Conservation (phyloP, 1,140 invertebrate genomes). For the Olivierus martensii region DNA sequence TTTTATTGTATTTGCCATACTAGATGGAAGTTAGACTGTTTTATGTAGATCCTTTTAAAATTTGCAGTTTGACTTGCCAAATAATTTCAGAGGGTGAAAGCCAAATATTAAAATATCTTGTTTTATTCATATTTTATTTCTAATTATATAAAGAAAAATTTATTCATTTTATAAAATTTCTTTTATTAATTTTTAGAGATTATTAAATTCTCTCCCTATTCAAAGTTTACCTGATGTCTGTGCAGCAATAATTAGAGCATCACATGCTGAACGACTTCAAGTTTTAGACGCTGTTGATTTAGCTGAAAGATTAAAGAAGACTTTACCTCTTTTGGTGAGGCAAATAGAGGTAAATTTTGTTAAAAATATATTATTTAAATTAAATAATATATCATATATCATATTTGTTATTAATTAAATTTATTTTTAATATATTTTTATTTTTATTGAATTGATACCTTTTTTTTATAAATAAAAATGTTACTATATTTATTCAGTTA, state of each 20-base stretch:
- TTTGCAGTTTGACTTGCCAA: too few relatives aligned
- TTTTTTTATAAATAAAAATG: too few relatives aligned
- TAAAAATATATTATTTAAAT: background rate
- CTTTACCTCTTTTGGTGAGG: slow-evolving; percentile 33
- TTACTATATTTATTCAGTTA: too few relatives aligned
- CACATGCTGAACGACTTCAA: slow-evolving; percentile 35
- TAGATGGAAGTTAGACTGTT: too few relatives aligned
- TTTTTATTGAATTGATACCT: too few relatives aligned
- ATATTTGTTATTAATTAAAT: too few relatives aligned
- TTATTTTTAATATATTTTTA: too few relatives aligned
- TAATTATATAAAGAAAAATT: background rate
- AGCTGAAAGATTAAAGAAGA: slow-evolving; percentile 34
- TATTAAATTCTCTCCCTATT: slow-evolving; percentile 33
- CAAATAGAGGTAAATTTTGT: slow-evolving; percentile 32
- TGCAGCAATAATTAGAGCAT: slow-evolving; percentile 34
- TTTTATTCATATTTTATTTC: slow-evolving; percentile 5
- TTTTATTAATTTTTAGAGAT: slow-evolving; percentile 24
- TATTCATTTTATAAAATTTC: background rate
- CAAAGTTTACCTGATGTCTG: slow-evolving; percentile 36
- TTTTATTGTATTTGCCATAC: too few relatives aligned
- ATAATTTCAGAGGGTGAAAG: too few relatives aligned
- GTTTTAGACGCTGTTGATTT: slow-evolving; percentile 38
- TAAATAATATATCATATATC: background rate
- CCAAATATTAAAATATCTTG: too few relatives aligned
- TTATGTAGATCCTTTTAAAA: too few relatives aligned